Conservation (phyloP, 2,797 vertebrate genomes). For the Heterohyrax brucei region DNA sequence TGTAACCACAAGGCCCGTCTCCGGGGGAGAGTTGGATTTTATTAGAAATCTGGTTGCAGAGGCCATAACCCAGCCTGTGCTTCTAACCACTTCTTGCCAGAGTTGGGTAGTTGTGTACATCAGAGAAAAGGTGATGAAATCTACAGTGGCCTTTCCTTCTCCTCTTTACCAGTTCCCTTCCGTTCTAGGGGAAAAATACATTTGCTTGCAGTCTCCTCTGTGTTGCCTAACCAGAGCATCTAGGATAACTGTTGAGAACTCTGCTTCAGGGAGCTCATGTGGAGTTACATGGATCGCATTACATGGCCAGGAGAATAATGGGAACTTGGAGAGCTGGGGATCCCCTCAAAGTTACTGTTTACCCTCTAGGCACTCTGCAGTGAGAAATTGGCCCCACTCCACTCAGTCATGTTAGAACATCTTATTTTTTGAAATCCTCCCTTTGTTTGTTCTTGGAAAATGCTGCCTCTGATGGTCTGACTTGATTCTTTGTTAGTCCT, state of each 20-base stretch:
- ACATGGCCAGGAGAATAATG: background rate
- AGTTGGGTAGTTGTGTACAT: background rate
- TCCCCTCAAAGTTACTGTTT: conserved; percentile 53
- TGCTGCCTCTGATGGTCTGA: background rate
- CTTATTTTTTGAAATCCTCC: conserved; percentile 17
- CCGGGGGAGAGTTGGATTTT: background rate
- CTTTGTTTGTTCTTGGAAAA: conserved; percentile 51
- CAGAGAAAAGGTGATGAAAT: background rate
- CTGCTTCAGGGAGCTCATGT: background rate
- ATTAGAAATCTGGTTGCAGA: background rate
- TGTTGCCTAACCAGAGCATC: background rate
- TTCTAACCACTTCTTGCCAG: background rate
- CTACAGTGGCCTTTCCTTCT: background rate
- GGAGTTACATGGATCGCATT: background rate
- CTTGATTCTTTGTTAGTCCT: conserved; percentile 48
- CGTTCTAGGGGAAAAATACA: background rate
- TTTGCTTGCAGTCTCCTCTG: background rate
- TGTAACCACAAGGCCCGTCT: conserved; percentile 10
- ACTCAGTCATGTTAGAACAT: background rate
- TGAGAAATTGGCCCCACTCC: conserved; percentile 40
- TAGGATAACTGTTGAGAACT: background rate
- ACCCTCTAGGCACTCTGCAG: conserved; percentile 16
- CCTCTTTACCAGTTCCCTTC: background rate
- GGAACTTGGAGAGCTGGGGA: background rate
- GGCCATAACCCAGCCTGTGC: background rate